Percentiles rank a stretch among this genome's conserved stretches.
Conservation (phyloP, 2,797 vertebrate genomes). For the Myiothlypis chrysogaster region DNA sequence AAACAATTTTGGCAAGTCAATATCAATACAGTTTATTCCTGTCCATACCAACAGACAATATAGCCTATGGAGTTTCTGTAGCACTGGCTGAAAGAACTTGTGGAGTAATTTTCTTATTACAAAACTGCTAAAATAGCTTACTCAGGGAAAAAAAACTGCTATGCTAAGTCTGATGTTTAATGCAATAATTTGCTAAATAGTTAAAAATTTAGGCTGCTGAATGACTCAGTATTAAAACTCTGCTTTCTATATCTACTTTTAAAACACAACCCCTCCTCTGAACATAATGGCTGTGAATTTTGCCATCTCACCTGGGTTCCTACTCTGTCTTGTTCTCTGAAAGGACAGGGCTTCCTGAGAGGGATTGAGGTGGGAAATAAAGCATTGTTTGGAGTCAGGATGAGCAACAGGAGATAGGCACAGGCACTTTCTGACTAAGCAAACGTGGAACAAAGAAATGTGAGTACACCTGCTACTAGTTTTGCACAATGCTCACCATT, state of each 20-base stretch:
- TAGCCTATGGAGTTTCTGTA: not conserved
- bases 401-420: not conserved
- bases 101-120: not conserved
- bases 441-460: not conserved
- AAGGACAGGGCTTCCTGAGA: not conserved
- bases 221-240: not conserved
- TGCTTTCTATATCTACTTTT: not conserved
- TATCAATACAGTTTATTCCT: not conserved
- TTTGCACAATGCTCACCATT: not conserved
- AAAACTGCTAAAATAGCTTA: not conserved
- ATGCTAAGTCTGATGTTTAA: not conserved
- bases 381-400: not conserved
- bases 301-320: not conserved
- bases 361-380: not conserved
- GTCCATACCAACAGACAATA: not conserved
- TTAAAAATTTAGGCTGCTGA: not conserved
- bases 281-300: not conserved
- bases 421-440: not conserved
- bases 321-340: not conserved
- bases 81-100: not conserved
- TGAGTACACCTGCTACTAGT: not conserved
- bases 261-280: not conserved
- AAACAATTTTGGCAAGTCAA: constrained; percentile 22
- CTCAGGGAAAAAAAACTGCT: rapidly evolving
- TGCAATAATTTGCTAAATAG: not conserved